phyloP scores from a whole-genome alignment of 2,797 vertebrate genomes.

The Chaunax sp. region DNA sequence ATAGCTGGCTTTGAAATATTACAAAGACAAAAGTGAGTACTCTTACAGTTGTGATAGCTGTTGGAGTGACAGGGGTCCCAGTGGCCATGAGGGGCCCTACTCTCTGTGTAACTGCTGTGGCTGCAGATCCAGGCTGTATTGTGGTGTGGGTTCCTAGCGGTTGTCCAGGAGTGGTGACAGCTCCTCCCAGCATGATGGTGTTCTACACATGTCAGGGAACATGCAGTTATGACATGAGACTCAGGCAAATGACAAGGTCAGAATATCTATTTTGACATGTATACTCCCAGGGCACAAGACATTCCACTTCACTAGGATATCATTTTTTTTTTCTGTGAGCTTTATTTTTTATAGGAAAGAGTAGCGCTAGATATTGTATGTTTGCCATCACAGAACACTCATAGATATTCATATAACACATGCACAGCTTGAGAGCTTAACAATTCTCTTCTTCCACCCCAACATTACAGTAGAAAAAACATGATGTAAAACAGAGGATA shows the following conservation, averaged over 20 bases:
- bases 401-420: background rate
- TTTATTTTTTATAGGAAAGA: slow-evolving; percentile 4
- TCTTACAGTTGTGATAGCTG: slow-evolving; percentile 87
- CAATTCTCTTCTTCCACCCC: no score
- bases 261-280: slow-evolving; percentile 11
- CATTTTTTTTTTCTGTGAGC: background rate
- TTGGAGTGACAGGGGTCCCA: slow-evolving; percentile 80
- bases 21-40: slow-evolving; percentile 25
- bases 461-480: no score
- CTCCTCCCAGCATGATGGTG: slow-evolving; percentile 88
- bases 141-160: slow-evolving; percentile 85
- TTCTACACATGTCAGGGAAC: slow-evolving; percentile 63
- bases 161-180: slow-evolving; percentile 82
- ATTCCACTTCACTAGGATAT: background rate
- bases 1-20: background rate
- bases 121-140: slow-evolving; percentile 88
- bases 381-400: no score
- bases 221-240: slow-evolving; percentile 13
- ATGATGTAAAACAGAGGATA: background rate
- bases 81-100: slow-evolving; percentile 71
- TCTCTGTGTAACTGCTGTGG: slow-evolving; percentile 83
- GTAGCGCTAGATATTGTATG: background rate
- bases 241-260: slow-evolving; percentile 30
- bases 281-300: background rate
- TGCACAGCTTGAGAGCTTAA: background rate